Base-by-base conservation (phyloP, 2,113 vertebrate species). In the Theristicus caerulescens region DNA sequence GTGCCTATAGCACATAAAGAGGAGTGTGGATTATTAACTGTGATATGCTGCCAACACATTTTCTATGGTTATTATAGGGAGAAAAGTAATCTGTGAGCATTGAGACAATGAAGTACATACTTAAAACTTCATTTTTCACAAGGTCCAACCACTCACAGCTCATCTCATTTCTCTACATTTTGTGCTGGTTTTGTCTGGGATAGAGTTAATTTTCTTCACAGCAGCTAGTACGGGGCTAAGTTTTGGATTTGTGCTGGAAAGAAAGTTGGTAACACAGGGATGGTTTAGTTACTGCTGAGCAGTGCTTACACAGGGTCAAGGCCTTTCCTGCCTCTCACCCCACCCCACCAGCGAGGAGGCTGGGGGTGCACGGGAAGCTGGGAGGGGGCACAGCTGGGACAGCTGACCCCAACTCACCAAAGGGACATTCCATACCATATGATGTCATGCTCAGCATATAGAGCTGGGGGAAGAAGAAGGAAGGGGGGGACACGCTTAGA, bases 21-120 rank as follows among this genome's bases (percentile, higher is more conserved):
- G 46, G 62, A 88, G 70, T 42, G 88, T 66, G 71, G 91, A 93
- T 87, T 96, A 90, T 93, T 95, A 89, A 89, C 72, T 89, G 79
- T 86, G 84, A 65, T 91, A 69, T 11, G 73, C 70, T 94, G 87
- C 80, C 91, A 94, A 92, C 66, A 82, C 66, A 64, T 91, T 90
- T 95, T 91, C 71, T 86, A 58, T 44, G 49, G 85, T 90, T 94
- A 77, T 92, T 90, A 92, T 16, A 88, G 34, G 58, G 31, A 96
- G 82, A 85, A 90, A 94, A 95, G 67, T 79, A 2, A 96, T 76
- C 93, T 94, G 66, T 82, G 93, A 90, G 40, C 89, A 84, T 94
- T 96, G 86, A 96, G 88, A 92, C 95, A 96, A 82, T 69, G 71
- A 90, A 90, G 46, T 62, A 88, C 55, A 73, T 40, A 83, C 88